Evolutionary conservation across 2,888 invertebrate species (phyloP).

Genomic region (Celastrina argiolus): DNA sequence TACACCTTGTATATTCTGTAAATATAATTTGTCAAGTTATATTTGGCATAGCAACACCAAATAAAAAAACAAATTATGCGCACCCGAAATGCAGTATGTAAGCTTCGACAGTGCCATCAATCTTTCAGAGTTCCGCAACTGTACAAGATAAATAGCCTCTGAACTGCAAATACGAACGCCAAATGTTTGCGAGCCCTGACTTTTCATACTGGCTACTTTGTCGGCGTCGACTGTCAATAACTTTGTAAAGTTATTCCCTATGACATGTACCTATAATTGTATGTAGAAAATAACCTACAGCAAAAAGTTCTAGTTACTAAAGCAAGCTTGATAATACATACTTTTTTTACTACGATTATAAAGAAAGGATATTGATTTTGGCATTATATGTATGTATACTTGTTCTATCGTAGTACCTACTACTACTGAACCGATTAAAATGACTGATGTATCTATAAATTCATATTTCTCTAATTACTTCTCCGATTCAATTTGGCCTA

Average conservation of each 20-base stretch:
- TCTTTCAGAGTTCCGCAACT: slow-evolving; percentile 40
- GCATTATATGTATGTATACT: no score
- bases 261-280: no score
- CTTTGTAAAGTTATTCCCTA: neutral
- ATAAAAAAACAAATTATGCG: neutral
- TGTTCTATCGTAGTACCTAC: no score
- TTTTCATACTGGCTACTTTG: neutral
- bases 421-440: no score
- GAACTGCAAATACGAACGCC: slow-evolving; percentile 25
- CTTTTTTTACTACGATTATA: no score
- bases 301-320: no score
- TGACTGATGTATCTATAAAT: no score
- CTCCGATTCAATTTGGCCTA: no score
- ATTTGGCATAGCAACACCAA: neutral
- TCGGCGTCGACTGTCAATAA: neutral
- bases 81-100: slow-evolving; percentile 42
- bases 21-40: neutral
- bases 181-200: slow-evolving; percentile 27
- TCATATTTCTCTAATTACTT: no score
- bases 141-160: slow-evolving; percentile 54
- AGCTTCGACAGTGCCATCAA: slow-evolving; percentile 49
- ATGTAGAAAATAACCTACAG: no score
- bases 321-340: no score
- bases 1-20: neutral
- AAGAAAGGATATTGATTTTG: no score